Conservation (phyloP, 2,888 invertebrate genomes). For the Cabera pusaria region DNA sequence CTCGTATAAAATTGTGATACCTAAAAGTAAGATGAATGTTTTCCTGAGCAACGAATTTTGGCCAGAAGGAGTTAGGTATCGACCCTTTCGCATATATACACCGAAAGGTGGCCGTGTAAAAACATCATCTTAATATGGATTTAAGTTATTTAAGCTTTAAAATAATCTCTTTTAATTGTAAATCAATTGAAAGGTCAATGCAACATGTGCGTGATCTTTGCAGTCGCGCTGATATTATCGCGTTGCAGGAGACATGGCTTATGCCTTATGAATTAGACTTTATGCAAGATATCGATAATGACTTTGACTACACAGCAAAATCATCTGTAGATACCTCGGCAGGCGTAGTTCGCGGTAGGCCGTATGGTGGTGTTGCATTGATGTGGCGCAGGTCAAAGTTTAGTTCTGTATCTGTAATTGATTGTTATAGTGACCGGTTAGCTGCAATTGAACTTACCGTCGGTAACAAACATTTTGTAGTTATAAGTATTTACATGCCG, state of each 20-base stretch:
- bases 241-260: slow-evolving; percentile 2
- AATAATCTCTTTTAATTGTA: slow-evolving; percentile 16
- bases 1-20: slow-evolving; percentile 3
- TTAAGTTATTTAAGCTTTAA: neutral
- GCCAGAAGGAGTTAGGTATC: slow-evolving; percentile 8
- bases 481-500: slow-evolving; percentile 15
- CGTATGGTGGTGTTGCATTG: too few relatives aligned
- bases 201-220: slow-evolving; percentile 5
- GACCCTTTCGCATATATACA: slow-evolving; percentile 4
- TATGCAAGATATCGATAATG: slow-evolving; percentile 1
- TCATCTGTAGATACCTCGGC: slow-evolving; percentile 1
- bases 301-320: slow-evolving; percentile 4
- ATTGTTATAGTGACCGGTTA: slow-evolving; percentile 6
- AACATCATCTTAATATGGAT: slow-evolving; percentile 4
- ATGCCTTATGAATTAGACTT: slow-evolving; percentile 1
- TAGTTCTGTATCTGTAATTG: too few relatives aligned
- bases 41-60: slow-evolving; percentile 9
- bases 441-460: slow-evolving; percentile 4
- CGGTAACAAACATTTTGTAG: too few relatives aligned
- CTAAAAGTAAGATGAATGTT: neutral
- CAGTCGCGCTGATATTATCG: neutral
- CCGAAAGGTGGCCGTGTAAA: slow-evolving; percentile 1
- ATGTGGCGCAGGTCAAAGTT: too few relatives aligned
- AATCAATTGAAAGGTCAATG: slow-evolving; percentile 11
- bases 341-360: too few relatives aligned